A percentile compares a stretch with the other conserved stretches of the same genome.
These are phyloP conservation scores for Leuciscus waleckii DNA, from an alignment of 2,797 vertebrate genomes.

Conservation along the genomic window DNA sequence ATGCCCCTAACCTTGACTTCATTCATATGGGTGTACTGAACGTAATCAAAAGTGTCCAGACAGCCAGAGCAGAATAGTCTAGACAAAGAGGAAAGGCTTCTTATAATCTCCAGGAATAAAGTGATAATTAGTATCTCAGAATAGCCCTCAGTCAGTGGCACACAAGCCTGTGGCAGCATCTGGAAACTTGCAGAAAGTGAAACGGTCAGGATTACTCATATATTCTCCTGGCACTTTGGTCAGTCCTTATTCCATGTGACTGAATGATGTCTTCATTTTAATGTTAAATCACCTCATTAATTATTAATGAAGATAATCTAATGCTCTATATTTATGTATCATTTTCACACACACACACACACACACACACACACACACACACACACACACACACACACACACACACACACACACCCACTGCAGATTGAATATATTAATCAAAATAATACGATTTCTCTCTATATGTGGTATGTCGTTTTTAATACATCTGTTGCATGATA, in stretches of 20 bases:
- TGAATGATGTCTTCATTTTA: not conserved
- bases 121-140: slow-evolving; percentile 47
- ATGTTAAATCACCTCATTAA: not conserved
- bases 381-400: not conserved
- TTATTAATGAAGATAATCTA: not conserved
- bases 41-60: slow-evolving; percentile 35
- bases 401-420: not conserved
- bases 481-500: not conserved
- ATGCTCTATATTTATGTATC: not conserved
- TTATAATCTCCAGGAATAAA: slow-evolving; percentile 48
- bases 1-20: not conserved
- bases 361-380: not conserved
- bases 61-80: slow-evolving; percentile 15
- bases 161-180: slow-evolving; percentile 24
- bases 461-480: not conserved
- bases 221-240: slow-evolving; percentile 3
- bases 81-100: slow-evolving; percentile 40
- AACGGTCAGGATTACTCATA: slow-evolving; percentile 23
- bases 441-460: not conserved
- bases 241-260: not conserved
- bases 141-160: slow-evolving; percentile 37
- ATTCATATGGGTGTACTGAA: not conserved
- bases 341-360: too few relatives aligned
- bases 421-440: not conserved
- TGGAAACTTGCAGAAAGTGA: slow-evolving; percentile 50